Conservation (phyloP, 64 coral and sea anemone species). For the Stylophora pistillata region DNA sequence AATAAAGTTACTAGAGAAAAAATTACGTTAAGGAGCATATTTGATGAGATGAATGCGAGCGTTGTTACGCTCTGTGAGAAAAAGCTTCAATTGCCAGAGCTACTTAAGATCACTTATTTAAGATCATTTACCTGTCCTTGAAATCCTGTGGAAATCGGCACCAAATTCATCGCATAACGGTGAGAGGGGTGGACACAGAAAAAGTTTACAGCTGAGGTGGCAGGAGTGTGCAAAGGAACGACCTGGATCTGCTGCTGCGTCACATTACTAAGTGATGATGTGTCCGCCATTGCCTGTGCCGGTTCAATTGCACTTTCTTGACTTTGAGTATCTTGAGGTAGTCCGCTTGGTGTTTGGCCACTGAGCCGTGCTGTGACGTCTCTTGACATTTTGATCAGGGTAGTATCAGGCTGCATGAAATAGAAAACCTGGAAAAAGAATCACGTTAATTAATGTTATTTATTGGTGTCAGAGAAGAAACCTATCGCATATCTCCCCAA, state of each 20-base stretch:
- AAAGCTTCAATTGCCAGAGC: too few relatives aligned
- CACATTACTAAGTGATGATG: not conserved
- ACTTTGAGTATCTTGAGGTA: not conserved
- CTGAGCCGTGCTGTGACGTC: slow-evolving; percentile 6
- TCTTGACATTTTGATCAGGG: slow-evolving; percentile 24
- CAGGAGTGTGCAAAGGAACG: slow-evolving; percentile 52
- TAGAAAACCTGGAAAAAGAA: slow-evolving; percentile 60
- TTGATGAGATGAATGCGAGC: not conserved
- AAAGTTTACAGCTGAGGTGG: slow-evolving; percentile 37
- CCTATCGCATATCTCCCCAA: too few relatives aligned
- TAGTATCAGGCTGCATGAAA: slow-evolving; percentile 71
- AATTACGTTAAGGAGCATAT: too few relatives aligned
- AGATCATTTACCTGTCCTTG: slow-evolving; percentile 44
- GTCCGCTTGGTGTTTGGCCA: not conserved
- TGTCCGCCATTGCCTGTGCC: not conserved
- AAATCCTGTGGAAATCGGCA: slow-evolving; percentile 47
- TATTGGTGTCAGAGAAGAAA: too few relatives aligned
- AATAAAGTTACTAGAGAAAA: too few relatives aligned
- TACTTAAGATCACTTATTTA: not conserved
- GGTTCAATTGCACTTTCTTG: not conserved
- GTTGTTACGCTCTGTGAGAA: too few relatives aligned
- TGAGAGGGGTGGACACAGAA: slow-evolving; percentile 67
- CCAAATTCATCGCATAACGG: slow-evolving; percentile 64
- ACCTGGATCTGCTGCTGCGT: slow-evolving; percentile 6
- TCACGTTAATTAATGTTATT: not conserved